phyloP scores from a whole-genome alignment of 2,113 vertebrate genomes.

The Chaetops frenatus region DNA sequence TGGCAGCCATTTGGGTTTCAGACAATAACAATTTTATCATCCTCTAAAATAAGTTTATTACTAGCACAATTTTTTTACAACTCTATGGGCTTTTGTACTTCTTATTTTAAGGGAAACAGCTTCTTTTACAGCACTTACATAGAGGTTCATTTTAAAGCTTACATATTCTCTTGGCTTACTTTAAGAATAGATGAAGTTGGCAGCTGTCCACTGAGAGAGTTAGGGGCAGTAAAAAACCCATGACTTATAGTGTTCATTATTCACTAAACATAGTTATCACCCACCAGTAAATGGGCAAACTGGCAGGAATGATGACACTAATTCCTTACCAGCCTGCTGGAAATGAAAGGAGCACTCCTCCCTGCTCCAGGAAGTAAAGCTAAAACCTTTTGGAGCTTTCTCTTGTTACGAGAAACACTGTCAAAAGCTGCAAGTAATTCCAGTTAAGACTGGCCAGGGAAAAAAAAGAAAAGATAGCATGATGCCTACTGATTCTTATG shows the following conservation, averaged over 20 bases:
- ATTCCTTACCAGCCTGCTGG: neutral
- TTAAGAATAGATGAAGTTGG: neutral
- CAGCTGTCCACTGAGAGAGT: neutral
- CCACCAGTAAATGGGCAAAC: neutral
- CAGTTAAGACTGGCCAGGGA: neutral
- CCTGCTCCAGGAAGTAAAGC: neutral
- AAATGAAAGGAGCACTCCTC: neutral
- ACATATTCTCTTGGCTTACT: neutral
- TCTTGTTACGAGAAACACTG: neutral
- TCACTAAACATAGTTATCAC: neutral
- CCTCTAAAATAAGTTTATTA: slow-evolving; percentile 14
- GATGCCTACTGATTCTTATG: neutral
- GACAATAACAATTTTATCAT: slow-evolving; percentile 2
- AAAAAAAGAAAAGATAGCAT: neutral
- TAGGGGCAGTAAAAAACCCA: neutral
- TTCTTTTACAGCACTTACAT: neutral
- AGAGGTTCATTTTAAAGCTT: neutral
- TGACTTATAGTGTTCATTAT: neutral
- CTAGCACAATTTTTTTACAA: neutral
- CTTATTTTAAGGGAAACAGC: neutral
- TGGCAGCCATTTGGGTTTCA: neutral
- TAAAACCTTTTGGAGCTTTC: neutral
- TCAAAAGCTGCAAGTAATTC: neutral
- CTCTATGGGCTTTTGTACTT: neutral
- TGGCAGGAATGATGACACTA: neutral